Base-by-base conservation (phyloP, 1,140 invertebrate species). In the Sycophila sp. region DNA sequence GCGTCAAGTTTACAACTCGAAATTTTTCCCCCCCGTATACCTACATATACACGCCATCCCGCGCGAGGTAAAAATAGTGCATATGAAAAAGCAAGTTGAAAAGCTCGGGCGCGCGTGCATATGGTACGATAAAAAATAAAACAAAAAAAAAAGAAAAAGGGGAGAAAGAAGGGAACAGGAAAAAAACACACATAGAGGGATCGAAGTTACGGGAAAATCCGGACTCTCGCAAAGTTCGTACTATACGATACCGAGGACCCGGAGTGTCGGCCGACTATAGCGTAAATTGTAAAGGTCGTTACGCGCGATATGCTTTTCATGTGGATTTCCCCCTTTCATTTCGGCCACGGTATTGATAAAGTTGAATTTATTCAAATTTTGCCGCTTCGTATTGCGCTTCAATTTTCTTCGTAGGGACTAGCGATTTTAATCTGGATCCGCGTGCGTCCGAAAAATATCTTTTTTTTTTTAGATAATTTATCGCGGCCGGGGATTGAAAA, bases 161-260 rank as follows among this genome's bases (percentile, higher is more conserved):
- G 15, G 51, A 11, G n/a, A 10, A 5, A 28, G 11, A n/a, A n/a
- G 28, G 22, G 4, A 26, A 32, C n/a, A n/a, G n/a, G n/a, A n/a
- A n/a, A n/a, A n/a, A n/a, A n/a, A n/a, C n/a, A n/a, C n/a, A n/a
- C n/a, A n/a, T n/a, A 34, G 53, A 17, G 30, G 15, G 53, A 7
- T 5, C 26, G 4, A n/a, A 49, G 30, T 4, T 32, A 13, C n/a
- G n/a, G 19, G 22, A 66, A 55, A 56, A 47, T 58, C 22, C 47
- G 15, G 26, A 17, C 28, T 67, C n/a, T n/a, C 51, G 30, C 51
- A 67, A 67, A 67, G 28, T 66, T 53, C 24, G 26, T 66, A 66
- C 26, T 42, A 47, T 55, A 55, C 24, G 51, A 66, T 55, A 55
- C n/a, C n/a, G 26, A 30, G 36, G 51, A 55, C 36, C 32, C 19